Conservation (phyloP, 2,888 invertebrate species). For the Chrysolina haemoptera region DNA sequence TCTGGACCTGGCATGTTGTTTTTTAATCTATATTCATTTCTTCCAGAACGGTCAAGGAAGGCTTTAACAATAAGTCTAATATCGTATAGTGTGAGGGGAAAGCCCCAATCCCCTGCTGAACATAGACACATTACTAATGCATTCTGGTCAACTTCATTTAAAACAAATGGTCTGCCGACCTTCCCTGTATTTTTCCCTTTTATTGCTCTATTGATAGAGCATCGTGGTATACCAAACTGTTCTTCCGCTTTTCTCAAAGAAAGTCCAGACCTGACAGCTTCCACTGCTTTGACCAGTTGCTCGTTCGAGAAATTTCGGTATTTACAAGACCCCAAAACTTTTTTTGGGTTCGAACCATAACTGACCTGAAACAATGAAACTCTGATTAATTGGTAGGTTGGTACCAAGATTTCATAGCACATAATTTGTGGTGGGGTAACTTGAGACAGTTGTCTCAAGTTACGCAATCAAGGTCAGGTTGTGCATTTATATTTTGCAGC, state of each 20-base stretch:
- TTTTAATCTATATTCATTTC: constrained; percentile 25
- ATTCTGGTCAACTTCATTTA: constrained; percentile 28
- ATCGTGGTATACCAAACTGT: constrained; percentile 32
- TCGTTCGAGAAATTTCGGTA: constrained; percentile 24
- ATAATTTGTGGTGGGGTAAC: constrained; percentile 26
- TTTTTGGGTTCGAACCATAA: constrained; percentile 27
- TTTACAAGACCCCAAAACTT: constrained; percentile 23
- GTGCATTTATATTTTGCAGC: constrained; percentile 29
- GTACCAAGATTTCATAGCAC: constrained; percentile 21
- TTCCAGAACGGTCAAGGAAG: constrained; percentile 22
- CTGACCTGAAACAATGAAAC: constrained; percentile 28
- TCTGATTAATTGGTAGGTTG: constrained; percentile 24
- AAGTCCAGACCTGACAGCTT: too few species aligned
- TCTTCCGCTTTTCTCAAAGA: constrained; percentile 29
- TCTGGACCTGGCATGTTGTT: constrained; percentile 31
- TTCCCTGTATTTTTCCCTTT: constrained; percentile 31
- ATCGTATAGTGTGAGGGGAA: constrained; percentile 26
- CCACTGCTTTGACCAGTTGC: constrained; percentile 32
- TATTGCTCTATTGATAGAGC: constrained; percentile 30
- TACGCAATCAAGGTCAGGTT: constrained; percentile 30
- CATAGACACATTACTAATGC: constrained; percentile 26
- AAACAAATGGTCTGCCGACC: constrained; percentile 32
- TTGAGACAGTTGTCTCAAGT: constrained; percentile 20
- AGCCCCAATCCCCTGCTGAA: constrained; percentile 30
- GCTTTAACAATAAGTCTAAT: constrained; percentile 25